Evolutionary conservation across 2,888 invertebrate species (phyloP).

Genomic region (Yponomeuta cagnagella): DNA sequence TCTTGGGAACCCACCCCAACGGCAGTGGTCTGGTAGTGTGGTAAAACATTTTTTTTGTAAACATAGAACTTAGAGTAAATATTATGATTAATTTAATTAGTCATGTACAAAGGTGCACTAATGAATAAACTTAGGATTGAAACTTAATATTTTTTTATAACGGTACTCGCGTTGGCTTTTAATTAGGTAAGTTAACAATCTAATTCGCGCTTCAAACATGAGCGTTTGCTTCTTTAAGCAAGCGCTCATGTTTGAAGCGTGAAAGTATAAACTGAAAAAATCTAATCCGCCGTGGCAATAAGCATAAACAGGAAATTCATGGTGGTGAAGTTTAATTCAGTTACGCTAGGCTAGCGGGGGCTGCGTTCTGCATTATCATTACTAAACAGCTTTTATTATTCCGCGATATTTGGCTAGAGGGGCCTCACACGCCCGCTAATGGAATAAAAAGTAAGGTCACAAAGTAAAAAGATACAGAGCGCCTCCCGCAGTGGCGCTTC

Average conservation of each 20-base stretch:
- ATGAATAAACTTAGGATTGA: constrained; percentile 17
- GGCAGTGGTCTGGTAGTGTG: too few relatives aligned
- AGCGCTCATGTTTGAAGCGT: constrained; percentile 17
- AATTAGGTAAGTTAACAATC: neutral
- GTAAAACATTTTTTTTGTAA: too few relatives aligned
- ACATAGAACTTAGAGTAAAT: too few relatives aligned
- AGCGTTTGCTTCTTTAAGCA: neutral
- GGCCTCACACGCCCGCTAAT: constrained; percentile 71
- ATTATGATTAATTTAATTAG: too few relatives aligned
- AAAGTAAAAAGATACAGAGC: constrained; percentile 73
- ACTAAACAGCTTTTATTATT: constrained; percentile 75
- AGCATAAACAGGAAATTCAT: constrained; percentile 54
- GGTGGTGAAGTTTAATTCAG: constrained; percentile 61
- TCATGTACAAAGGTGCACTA: too few relatives aligned
- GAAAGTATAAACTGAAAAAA: constrained; percentile 37
- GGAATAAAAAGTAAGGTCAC: constrained; percentile 76
- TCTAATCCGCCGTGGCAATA: constrained; percentile 45
- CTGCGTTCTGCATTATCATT: constrained; percentile 69
- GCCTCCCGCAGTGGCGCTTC: constrained; percentile 68
- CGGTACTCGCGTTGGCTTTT: neutral
- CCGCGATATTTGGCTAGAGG: constrained; percentile 72
- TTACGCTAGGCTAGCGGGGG: constrained; percentile 52
- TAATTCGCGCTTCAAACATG: constrained; percentile 19
- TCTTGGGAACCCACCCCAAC: too few relatives aligned
- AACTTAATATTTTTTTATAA: constrained; percentile 26